These are phyloP conservation scores for Butorides virescens DNA, from an alignment of 2,113 vertebrate genomes.

Conservation along the genomic window DNA sequence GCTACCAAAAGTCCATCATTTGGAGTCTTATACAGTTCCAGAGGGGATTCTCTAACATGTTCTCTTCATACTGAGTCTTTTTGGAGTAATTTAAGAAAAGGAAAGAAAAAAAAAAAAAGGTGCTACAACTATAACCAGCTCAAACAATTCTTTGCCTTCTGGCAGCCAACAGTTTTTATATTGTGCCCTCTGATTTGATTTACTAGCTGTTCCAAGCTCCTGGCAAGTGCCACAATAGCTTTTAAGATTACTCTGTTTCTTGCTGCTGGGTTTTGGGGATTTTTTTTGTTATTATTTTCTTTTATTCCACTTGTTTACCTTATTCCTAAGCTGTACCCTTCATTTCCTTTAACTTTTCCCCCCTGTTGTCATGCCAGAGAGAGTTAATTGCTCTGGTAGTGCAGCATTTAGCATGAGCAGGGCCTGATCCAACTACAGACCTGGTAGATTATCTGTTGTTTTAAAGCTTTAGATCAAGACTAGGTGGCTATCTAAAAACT, in stretches of 20 bases:
- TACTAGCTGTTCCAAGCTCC: not conserved
- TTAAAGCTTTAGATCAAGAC: not conserved
- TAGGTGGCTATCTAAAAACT: not conserved
- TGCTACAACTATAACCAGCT: not conserved
- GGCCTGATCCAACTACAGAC: not conserved
- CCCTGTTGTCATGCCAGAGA: not conserved
- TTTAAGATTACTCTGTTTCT: not conserved
- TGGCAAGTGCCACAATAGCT: not conserved
- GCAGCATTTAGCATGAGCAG: not conserved
- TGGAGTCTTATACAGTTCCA: not conserved
- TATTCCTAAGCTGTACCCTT: not conserved
- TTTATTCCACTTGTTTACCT: not conserved
- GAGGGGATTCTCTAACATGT: not conserved
- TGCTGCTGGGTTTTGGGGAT: not conserved
- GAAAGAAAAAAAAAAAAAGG: not conserved
- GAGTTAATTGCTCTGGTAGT: not conserved
- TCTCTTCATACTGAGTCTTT: not conserved
- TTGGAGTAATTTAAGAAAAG: not conserved
- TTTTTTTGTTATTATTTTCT: not conserved
- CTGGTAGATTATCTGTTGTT: not conserved
- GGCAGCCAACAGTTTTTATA: not conserved
- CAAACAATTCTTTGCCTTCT: constrained; percentile 21
- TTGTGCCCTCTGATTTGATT: not conserved
- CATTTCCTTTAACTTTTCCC: not conserved
- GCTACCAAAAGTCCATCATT: not conserved